Base-by-base conservation (phyloP, 2,113 vertebrate genomes). In the Peromyscus leucopus region DNA sequence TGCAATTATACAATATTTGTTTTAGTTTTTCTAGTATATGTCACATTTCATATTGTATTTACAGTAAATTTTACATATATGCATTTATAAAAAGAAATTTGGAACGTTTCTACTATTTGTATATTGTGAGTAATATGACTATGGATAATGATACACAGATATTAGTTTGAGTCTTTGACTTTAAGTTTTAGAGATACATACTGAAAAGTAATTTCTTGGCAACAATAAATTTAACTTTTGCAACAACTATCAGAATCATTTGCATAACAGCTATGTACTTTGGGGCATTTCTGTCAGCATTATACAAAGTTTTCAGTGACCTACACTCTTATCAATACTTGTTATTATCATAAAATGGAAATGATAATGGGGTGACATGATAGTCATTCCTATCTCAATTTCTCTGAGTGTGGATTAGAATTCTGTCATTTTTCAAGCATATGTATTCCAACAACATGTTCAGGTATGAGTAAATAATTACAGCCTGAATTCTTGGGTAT, bases 351-450 rank as follows among this genome's bases (percentile, higher is more conserved):
- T 74, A 69, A 36, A 95, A 72, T 36, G 75, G 7, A 28, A 57
- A 75, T 87, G 21, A 16, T 83, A 76, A 82, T 57, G 17, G 5
- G 3, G 5, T 91, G 74, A 94, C 39, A 8, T 67, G 19, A 9
- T 93, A 39, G 36, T 19, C 22, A 1, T 91, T 92, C 33, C n/a
- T 79, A 63, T 69, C 39, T 55, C 33, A 33, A 51, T 51, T 51
- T 72, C 91, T 83, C 48, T 91, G 87, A 63, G 11, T 21, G 33
- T 72, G 10, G 19, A 31, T 84, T 5, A 95, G 15, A 82, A 46
- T 94, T 90, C 13, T 83, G 10, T 57, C 31, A 78, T 78, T 96
- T 97, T 83, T 28, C 21, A 93, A 91, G 51, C 76, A 89, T 78
- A 22, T 57, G 4, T 91, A 76, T 55, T 87, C 22, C 6, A 89